phyloP scores from a whole-genome alignment of 2,797 vertebrate species.

The Acanthurus tractus region DNA sequence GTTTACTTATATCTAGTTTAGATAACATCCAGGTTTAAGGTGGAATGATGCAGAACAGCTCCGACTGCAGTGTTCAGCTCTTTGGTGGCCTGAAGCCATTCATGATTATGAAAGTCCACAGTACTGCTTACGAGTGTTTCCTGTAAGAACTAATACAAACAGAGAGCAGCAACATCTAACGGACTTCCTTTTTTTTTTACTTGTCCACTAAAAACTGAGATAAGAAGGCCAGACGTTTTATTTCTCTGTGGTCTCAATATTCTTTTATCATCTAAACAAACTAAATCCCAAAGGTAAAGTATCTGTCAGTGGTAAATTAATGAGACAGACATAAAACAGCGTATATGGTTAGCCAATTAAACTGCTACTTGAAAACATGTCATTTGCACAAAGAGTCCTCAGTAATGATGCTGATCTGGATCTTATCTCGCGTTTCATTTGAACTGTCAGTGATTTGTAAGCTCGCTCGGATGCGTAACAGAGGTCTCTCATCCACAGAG shows the following conservation, averaged over 20 bases:
- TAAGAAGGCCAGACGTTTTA: neutral
- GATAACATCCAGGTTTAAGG: constrained; percentile 23
- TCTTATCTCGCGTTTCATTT: neutral
- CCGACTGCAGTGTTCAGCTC: constrained; percentile 15
- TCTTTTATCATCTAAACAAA: constrained; percentile 30
- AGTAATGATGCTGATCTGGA: constrained; percentile 2
- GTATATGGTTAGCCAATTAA: neutral
- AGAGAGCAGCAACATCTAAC: constrained; percentile 18
- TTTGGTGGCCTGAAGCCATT: constrained; percentile 39
- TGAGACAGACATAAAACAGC: constrained; percentile 12
- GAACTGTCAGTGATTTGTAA: constrained; percentile 5
- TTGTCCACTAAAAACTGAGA: constrained; percentile 2
- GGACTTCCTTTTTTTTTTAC: neutral
- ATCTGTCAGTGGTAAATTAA: constrained; percentile 20
- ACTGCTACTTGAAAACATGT: constrained; percentile 1
- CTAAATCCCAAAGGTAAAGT: constrained; percentile 23
- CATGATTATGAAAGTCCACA: constrained; percentile 36
- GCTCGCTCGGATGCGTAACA: constrained; percentile 11
- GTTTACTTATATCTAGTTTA: constrained; percentile 30
- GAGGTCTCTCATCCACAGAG: constrained; percentile 8
- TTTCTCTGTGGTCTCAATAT: neutral
- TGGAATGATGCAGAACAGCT: constrained; percentile 9
- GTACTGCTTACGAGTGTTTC: constrained; percentile 36
- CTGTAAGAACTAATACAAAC: constrained; percentile 60
- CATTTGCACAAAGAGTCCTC: neutral